Evolutionary conservation across 64 coral and sea anemone genomes (phyloP).

Genomic region (Anthopleura sola): DNA sequence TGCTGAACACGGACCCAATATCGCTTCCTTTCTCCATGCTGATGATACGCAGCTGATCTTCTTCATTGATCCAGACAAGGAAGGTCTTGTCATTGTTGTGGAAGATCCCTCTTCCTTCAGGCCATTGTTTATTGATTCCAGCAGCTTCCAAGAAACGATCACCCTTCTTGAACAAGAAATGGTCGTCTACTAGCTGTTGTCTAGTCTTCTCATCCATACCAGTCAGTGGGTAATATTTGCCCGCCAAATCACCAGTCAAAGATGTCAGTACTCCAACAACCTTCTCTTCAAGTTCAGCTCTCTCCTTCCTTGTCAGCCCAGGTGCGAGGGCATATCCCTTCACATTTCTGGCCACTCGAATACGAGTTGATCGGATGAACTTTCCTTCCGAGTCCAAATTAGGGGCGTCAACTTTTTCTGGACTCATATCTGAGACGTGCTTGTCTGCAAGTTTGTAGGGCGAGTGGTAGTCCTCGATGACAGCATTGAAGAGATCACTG

Average conservation of each 20-base stretch:
- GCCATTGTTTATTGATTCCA: slow-evolving; percentile 84
- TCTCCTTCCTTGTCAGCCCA: slow-evolving; percentile 60
- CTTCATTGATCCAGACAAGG: slow-evolving; percentile 94
- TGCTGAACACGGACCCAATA: slow-evolving; percentile 75
- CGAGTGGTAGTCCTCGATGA: slow-evolving; percentile 78
- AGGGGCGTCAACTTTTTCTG: slow-evolving; percentile 73
- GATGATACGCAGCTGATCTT: slow-evolving; percentile 95
- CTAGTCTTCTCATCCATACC: slow-evolving; percentile 84
- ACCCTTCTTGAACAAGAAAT: slow-evolving; percentile 93
- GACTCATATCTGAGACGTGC: slow-evolving; percentile 74
- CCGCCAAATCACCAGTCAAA: slow-evolving; percentile 70
- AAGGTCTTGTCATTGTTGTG: slow-evolving; percentile 88
- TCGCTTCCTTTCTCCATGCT: slow-evolving; percentile 89
- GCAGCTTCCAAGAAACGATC: slow-evolving; percentile 90
- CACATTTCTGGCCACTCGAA: slow-evolving; percentile 84
- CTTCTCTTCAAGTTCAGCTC: slow-evolving; percentile 77
- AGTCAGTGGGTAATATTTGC: slow-evolving; percentile 72
- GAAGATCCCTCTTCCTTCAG: slow-evolving; percentile 88
- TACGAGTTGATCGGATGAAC: slow-evolving; percentile 81
- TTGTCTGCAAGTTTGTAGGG: slow-evolving; percentile 74
- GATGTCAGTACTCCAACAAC: slow-evolving; percentile 41
- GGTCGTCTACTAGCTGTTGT: slow-evolving; percentile 67
- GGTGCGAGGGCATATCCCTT: slow-evolving; percentile 62
- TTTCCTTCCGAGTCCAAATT: slow-evolving; percentile 57
- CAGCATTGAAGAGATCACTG: slow-evolving; percentile 32